These are phyloP conservation scores for Anoplophora glabripennis DNA, from an alignment of 1,140 invertebrate genomes.

Conservation along the genomic window DNA sequence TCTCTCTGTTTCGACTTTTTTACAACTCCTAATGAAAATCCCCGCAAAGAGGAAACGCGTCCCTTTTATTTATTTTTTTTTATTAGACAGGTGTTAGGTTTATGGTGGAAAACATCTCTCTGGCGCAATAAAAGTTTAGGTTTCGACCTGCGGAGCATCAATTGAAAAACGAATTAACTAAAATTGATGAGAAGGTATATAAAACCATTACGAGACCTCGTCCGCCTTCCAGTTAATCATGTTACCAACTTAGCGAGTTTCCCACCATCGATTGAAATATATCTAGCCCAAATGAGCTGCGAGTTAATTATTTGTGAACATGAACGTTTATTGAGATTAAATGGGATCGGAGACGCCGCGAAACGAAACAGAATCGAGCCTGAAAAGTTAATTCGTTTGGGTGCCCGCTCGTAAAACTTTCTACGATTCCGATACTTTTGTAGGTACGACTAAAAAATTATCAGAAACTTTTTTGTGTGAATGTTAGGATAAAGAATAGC, in stretches of 20 bases:
- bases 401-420: no score
- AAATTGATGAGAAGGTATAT: slow-evolving; percentile 32
- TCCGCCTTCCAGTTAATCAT: slow-evolving; percentile 36
- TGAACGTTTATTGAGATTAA: not conserved
- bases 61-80: no score
- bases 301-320: slow-evolving; percentile 21
- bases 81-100: no score
- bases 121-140: not conserved
- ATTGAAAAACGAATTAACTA: slow-evolving; percentile 29
- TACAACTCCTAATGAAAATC: no score
- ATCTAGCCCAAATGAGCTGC: slow-evolving; percentile 22
- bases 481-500: no score
- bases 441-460: no score
- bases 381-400: no score
- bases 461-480: no score
- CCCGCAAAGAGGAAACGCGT: no score
- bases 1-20: no score
- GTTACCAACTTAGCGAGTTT: slow-evolving; percentile 29
- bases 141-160: slow-evolving; percentile 12
- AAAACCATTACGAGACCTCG: slow-evolving; percentile 32
- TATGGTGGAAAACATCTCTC: not conserved
- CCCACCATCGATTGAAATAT: slow-evolving; percentile 37
- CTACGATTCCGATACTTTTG: no score
- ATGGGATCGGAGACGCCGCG: not conserved
- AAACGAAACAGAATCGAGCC: not conserved